Evolutionary conservation across 2,888 invertebrate species (phyloP), one percentile per base, ranked within the genome.

Genomic region (Thera obeliscata): DNA sequence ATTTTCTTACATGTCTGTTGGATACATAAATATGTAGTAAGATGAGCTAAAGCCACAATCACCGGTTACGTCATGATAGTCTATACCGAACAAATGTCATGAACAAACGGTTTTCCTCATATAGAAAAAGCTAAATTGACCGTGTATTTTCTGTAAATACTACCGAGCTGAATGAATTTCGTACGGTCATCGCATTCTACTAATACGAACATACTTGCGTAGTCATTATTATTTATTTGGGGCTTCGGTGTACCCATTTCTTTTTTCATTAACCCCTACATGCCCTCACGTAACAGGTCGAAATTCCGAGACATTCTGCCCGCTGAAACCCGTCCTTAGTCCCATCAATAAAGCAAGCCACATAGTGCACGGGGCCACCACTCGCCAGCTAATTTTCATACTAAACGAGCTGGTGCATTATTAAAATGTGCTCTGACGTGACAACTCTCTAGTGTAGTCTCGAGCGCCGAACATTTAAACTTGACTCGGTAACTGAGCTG

Each of bases 371-470:
- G 82, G 81, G 82, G 83, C 76, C 81, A 77, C 75, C 84, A 76
- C 82, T 81, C 82, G 81, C 85, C 82, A 86, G 86, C 90, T 93
- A 93, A 93, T 93, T 92, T 92, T 92, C 91, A 93, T 93, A 93
- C 88, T 88, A 89, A 92, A 93, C 92, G 91, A 92, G 86, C 84
- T 80, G 79, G 82, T 93, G 88, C 89, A 93, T 93, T 93, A 93
- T 93, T 93, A 91, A 93, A 92, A 90, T 87, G 84, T 87, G 81
- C 82, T 83, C 81, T 84, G 80, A 85, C 84, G 88, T 87, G 91
- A 89, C 91, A 89, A 82, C 88, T 87, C 86, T 85, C 81, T 77
- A 78, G 77, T 82, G 81, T 58, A 64, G 57, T 54, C 68, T 46
- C 85, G 85, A 86, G 82, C 83, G 75, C 75, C 78, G 76, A 82